phyloP scores from a whole-genome alignment of 2,113 vertebrate species.

The Riparia riparia region DNA sequence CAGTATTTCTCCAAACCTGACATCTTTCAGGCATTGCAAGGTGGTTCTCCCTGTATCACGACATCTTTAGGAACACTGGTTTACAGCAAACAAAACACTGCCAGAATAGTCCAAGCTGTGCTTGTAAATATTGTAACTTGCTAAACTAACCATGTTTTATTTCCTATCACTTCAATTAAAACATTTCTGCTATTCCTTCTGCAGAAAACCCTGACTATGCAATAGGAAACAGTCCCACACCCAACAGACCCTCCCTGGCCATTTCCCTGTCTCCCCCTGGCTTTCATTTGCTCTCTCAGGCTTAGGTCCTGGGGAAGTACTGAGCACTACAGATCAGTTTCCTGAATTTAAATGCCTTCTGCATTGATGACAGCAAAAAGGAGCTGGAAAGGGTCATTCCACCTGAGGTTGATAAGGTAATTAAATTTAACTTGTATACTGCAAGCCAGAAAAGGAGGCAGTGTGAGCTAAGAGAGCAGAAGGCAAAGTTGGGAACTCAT shows the following conservation, averaged over 20 bases:
- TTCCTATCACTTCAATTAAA: not conserved
- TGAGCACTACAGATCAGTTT: not conserved
- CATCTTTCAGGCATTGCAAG: not conserved
- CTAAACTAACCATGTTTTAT: not conserved
- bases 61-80: not conserved
- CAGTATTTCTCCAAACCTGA: not conserved
- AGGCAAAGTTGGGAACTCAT: not conserved
- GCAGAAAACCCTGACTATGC: not conserved
- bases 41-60: not conserved
- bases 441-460: not conserved
- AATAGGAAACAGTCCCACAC: not conserved
- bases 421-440: not conserved
- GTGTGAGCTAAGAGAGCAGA: not conserved
- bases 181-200: not conserved
- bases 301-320: not conserved
- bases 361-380: not conserved
- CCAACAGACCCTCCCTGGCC: not conserved
- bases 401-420: not conserved
- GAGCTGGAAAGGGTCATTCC: not conserved
- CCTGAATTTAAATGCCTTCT: not conserved
- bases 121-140: not conserved
- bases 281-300: not conserved
- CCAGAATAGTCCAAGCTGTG: not conserved
- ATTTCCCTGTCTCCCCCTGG: not conserved
- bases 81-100: not conserved